phyloP scores from a whole-genome alignment of 1,140 invertebrate species.

The Ceratina calcarata region DNA sequence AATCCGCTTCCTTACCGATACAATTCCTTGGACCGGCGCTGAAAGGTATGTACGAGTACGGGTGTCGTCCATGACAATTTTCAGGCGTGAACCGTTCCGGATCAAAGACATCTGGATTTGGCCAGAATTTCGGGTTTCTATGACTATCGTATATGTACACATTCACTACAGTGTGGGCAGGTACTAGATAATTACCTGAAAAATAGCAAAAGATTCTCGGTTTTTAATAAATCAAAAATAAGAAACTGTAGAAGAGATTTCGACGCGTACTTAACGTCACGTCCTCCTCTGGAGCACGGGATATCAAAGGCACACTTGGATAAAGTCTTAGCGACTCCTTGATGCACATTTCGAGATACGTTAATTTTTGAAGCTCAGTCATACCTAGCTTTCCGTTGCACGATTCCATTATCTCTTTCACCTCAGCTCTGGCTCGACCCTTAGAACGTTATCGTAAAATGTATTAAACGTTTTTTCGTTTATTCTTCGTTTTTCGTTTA shows the following conservation, averaged over 20 bases:
- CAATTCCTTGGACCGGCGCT: constrained; percentile 84
- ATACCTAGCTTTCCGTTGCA: constrained; percentile 54
- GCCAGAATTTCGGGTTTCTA: constrained; percentile 38
- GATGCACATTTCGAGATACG: too few relatives aligned
- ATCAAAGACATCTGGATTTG: constrained; percentile 80
- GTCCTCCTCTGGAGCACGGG: constrained; percentile 62
- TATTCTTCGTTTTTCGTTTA: neutral
- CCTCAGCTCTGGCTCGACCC: constrained; percentile 61
- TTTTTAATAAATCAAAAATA: neutral
- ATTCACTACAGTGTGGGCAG: neutral
- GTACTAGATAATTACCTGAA: constrained; percentile 29
- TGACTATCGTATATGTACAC: constrained; percentile 19
- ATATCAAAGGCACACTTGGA: constrained; percentile 75
- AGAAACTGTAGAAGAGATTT: neutral
- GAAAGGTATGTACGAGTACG: constrained; percentile 83
- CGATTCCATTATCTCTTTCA: constrained; percentile 52
- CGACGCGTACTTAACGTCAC: constrained; percentile 53
- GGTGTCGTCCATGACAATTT: constrained; percentile 77
- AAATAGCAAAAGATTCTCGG: neutral
- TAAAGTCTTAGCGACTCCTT: too few relatives aligned
- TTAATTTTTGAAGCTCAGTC: neutral
- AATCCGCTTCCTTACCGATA: constrained; percentile 76
- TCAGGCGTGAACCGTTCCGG: constrained; percentile 86
- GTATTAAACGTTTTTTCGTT: neutral
- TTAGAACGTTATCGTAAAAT: constrained; percentile 76